Percentiles rank a stretch among this genome's conserved stretches.
Evolutionary conservation across 1,140 invertebrate species (phyloP).

Genomic region (Drosophila kikkawai): DNA sequence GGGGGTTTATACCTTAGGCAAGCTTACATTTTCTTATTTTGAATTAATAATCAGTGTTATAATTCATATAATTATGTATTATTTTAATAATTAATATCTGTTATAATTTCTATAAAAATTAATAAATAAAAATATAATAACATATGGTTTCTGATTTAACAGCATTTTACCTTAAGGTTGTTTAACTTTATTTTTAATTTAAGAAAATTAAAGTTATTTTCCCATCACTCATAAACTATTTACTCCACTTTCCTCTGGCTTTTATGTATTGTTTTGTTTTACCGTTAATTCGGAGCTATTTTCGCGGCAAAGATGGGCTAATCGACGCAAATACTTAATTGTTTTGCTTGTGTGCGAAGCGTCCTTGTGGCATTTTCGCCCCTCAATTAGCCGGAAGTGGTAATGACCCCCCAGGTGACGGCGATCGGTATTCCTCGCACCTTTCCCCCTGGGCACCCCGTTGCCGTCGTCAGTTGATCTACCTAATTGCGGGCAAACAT

Average conservation of each 20-base stretch:
- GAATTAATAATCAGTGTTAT: too few relatives aligned
- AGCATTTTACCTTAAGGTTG: too few relatives aligned
- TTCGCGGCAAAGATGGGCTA: conserved; percentile 21
- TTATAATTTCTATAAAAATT: too few relatives aligned
- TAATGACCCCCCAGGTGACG: conserved; percentile 35
- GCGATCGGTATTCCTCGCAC: conserved; percentile 28
- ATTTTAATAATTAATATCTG: too few relatives aligned
- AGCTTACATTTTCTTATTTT: background rate
- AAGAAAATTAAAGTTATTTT: too few relatives aligned
- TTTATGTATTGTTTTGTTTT: background rate
- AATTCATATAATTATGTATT: too few relatives aligned
- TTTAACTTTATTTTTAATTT: too few relatives aligned
- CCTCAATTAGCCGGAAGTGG: conserved; percentile 46
- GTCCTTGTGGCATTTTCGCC: conserved; percentile 16
- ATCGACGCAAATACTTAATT: conserved; percentile 37
- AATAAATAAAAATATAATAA: too few relatives aligned
- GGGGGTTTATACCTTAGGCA: background rate
- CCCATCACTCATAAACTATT: too few relatives aligned
- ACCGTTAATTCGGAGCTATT: background rate
- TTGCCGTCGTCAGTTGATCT: conserved; percentile 22
- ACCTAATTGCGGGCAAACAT: conserved; percentile 48
- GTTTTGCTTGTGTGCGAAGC: conserved; percentile 23
- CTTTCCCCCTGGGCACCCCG: background rate
- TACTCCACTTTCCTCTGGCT: too few relatives aligned
- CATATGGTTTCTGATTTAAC: too few relatives aligned